Conservation (phyloP, 2,797 vertebrate genomes). For the Amniataba percoides region DNA sequence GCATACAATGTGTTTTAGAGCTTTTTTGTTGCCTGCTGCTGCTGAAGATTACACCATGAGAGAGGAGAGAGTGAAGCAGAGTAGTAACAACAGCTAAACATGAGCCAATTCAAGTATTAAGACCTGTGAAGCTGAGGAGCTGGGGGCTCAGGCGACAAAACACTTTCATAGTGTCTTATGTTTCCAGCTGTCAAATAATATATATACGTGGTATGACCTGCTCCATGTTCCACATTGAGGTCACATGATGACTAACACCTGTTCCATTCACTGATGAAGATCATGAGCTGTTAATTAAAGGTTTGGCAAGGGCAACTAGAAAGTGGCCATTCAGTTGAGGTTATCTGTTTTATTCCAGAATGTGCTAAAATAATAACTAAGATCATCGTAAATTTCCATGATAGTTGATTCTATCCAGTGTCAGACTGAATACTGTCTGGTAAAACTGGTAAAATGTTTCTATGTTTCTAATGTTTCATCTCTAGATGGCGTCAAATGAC, state of each 20-base stretch:
- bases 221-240: background rate
- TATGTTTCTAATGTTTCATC: background rate
- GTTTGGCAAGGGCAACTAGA: background rate
- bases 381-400: background rate
- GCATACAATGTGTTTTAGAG: no score
- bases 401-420: background rate
- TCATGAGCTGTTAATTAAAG: background rate
- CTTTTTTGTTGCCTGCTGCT: no score
- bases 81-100: no score
- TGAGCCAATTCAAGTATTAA: no score
- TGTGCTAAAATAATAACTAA: background rate
- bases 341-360: background rate
- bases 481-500: constrained; percentile 90
- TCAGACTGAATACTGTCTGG: background rate
- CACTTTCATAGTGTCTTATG: no score
- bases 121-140: no score
- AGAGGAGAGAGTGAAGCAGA: no score
- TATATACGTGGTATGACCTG: background rate
- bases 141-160: no score
- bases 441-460: background rate
- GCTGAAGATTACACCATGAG: no score
- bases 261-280: background rate
- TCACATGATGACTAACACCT: no score
- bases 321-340: no score
- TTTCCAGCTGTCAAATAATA: background rate